phyloP scores from a whole-genome alignment of 2,113 vertebrate genomes.

The Tenrec ecaudatus region DNA sequence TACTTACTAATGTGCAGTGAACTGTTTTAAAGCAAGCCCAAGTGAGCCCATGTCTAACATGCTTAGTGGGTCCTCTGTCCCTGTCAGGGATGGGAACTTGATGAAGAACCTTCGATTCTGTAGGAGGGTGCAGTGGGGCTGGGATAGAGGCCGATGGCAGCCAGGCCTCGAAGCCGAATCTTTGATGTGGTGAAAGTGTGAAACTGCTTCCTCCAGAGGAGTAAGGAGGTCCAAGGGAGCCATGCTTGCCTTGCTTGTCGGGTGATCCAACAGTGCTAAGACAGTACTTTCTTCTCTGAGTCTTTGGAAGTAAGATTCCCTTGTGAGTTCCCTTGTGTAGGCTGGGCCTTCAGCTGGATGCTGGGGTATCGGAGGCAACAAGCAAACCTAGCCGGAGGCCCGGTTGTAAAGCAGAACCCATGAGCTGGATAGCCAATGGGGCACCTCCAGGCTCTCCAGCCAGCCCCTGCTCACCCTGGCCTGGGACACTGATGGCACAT shows the following conservation, averaged over 20 bases:
- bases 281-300: not conserved
- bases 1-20: too few relatives aligned
- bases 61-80: not conserved
- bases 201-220: not conserved
- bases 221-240: not conserved
- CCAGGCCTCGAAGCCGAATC: not conserved
- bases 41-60: not conserved
- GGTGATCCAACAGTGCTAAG: not conserved
- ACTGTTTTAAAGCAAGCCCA: not conserved
- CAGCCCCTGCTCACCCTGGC: not conserved
- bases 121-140: not conserved
- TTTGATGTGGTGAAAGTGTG: not conserved
- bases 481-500: fast-evolving
- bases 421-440: fast-evolving
- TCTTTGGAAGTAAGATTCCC: conserved; percentile 4
- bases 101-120: not conserved
- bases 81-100: not conserved
- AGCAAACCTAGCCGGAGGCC: not conserved
- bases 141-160: not conserved
- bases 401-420: not conserved
- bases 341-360: not conserved
- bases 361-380: not conserved
- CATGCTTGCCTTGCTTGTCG: not conserved
- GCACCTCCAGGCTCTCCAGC: not conserved
- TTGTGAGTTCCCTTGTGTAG: not conserved